phyloP scores from a whole-genome alignment of 2,113 vertebrate species.

The Geococcyx californianus region DNA sequence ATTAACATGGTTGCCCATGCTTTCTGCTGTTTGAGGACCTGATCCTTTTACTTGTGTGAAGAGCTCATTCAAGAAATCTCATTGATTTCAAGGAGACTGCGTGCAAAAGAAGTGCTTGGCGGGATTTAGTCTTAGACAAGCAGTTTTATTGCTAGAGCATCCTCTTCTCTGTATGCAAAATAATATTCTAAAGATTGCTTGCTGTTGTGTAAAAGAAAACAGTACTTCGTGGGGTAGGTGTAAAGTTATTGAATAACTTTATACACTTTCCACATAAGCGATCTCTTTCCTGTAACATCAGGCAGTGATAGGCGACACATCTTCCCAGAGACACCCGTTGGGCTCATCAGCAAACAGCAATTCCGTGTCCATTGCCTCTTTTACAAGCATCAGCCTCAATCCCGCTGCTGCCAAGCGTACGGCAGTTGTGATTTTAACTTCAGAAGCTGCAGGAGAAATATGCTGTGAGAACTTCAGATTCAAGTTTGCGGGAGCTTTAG shows the following conservation, averaged over 20 bases:
- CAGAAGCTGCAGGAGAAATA: neutral
- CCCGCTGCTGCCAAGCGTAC: neutral
- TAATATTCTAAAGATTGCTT: neutral
- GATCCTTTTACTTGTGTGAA: slow-evolving; percentile 45
- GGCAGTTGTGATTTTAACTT: neutral
- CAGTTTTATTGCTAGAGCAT: neutral
- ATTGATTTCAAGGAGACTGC: slow-evolving; percentile 38
- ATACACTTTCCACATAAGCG: neutral
- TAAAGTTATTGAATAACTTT: neutral
- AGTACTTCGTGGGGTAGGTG: neutral
- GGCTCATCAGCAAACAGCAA: neutral
- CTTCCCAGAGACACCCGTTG: neutral
- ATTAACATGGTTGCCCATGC: neutral
- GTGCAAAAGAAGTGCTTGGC: slow-evolving; percentile 31
- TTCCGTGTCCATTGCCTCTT: slow-evolving; percentile 35
- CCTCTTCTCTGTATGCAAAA: slow-evolving; percentile 5
- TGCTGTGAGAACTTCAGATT: slow-evolving; percentile 52
- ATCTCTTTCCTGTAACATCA: neutral
- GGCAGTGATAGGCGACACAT: neutral
- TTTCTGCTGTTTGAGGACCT: slow-evolving; percentile 35
- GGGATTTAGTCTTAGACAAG: slow-evolving; percentile 35
- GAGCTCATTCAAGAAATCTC: slow-evolving; percentile 42
- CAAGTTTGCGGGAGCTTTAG: slow-evolving; percentile 65
- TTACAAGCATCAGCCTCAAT: neutral
- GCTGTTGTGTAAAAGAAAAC: slow-evolving; percentile 14